phyloP scores from a whole-genome alignment of 30 jellyfish, hydroid and myxozoan species.

The Sanderia malayensis region DNA sequence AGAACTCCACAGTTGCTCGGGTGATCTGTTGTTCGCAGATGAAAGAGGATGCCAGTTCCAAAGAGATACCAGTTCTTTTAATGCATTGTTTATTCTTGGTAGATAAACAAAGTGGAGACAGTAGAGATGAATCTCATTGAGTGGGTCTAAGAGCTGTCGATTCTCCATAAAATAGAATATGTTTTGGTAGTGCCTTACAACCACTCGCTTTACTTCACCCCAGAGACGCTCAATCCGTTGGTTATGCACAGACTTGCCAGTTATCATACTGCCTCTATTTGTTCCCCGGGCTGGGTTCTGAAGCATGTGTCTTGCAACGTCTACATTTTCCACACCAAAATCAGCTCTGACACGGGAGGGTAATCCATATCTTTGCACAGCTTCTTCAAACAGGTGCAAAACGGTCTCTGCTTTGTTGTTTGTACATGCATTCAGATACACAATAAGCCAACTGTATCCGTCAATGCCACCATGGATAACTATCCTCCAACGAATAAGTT shows the following conservation, averaged over 20 bases:
- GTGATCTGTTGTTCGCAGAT: conserved; percentile 1
- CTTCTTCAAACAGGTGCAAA: conserved; percentile 6
- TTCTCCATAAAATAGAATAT: conserved; percentile 11
- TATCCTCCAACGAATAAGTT: conserved; percentile 4
- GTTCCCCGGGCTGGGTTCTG: conserved; percentile 6
- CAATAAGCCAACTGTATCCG: conserved; percentile 11
- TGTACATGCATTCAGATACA: background rate
- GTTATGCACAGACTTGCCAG: conserved; percentile 7
- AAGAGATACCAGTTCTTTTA: background rate
- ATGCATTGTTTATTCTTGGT: background rate
- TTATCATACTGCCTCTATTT: conserved; percentile 12
- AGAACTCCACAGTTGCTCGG: background rate
- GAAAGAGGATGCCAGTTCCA: background rate
- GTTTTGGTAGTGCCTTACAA: conserved; percentile 13
- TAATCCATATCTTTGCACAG: conserved; percentile 12
- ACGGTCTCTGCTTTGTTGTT: conserved; percentile 8
- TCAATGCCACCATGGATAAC: conserved; percentile 31
- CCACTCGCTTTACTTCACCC: conserved; percentile 16
- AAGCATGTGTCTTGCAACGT: background rate
- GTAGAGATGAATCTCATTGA: background rate
- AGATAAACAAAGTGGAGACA: background rate
- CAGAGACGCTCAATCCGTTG: conserved; percentile 17
- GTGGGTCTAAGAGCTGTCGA: background rate
- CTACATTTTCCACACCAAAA: conserved; percentile 22
- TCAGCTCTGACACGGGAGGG: conserved; percentile 17